Percentiles rank a stretch among this genome's conserved stretches.
phyloP scores from a whole-genome alignment of 2,797 vertebrate species.

The Notolepis coatsorum region DNA sequence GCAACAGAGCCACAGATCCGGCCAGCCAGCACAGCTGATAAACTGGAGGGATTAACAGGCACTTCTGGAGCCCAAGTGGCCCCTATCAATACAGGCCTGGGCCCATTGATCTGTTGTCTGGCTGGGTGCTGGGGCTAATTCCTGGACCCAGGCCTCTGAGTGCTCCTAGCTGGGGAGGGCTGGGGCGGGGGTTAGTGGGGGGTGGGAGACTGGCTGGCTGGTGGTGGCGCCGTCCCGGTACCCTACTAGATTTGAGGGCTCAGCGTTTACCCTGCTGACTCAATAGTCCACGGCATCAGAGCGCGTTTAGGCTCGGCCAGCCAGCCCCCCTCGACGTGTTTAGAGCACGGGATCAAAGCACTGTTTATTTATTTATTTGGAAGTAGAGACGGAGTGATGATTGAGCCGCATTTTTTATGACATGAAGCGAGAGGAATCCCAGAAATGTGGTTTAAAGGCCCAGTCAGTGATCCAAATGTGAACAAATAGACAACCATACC shows the following conservation, averaged over 20 bases:
- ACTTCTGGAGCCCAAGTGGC: slow-evolving; percentile 79
- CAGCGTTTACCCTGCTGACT: slow-evolving; percentile 52
- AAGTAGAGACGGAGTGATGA: no score
- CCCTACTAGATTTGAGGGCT: slow-evolving; percentile 70
- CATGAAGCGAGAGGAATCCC: no score
- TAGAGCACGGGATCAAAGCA: slow-evolving; percentile 3
- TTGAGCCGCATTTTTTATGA: no score
- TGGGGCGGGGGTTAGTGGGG: slow-evolving; percentile 58
- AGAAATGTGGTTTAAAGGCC: no score
- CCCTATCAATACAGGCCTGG: slow-evolving; percentile 78
- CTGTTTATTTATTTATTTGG: slow-evolving; percentile 4
- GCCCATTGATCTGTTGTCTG: slow-evolving; percentile 83
- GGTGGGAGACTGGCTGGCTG: slow-evolving; percentile 70
- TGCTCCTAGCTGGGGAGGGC: slow-evolving; percentile 64
- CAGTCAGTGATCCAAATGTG: no score
- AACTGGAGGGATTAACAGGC: slow-evolving; percentile 81
- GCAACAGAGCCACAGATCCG: slow-evolving; percentile 62
- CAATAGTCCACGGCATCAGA: slow-evolving; percentile 47
- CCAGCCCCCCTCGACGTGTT: no score
- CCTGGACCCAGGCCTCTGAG: slow-evolving; percentile 78
- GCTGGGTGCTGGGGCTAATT: slow-evolving; percentile 77
- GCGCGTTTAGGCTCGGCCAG: slow-evolving; percentile 14
- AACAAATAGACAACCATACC: no score
- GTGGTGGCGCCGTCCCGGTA: slow-evolving; percentile 72
- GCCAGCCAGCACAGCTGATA: slow-evolving; percentile 72